phyloP scores from a whole-genome alignment of 2,797 vertebrate genomes.

The Schizopygopsis malacanthus region DNA sequence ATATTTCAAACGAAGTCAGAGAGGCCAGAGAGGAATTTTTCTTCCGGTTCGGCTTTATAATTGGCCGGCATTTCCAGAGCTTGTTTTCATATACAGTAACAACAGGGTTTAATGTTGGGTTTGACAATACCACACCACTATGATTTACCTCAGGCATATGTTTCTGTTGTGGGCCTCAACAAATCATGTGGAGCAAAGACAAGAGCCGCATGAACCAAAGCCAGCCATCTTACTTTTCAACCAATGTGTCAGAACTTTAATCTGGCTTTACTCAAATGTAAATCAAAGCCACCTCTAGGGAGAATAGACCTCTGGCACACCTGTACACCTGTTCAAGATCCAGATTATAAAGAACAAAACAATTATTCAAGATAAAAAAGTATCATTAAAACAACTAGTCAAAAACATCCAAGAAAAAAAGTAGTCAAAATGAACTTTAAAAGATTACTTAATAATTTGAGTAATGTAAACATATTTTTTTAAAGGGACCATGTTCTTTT shows the following conservation, averaged over 20 bases:
- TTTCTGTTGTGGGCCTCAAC: constrained; percentile 42
- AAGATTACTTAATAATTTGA: not conserved
- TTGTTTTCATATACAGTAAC: constrained; percentile 34
- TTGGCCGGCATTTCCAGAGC: constrained; percentile 15
- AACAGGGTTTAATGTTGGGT: constrained; percentile 31
- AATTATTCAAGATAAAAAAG: constrained; percentile 1
- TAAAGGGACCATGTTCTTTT: not conserved
- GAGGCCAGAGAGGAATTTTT: constrained; percentile 11
- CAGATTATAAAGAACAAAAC: constrained; percentile 10
- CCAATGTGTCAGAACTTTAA: constrained; percentile 48
- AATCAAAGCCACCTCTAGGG: constrained; percentile 35
- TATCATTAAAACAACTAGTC: not conserved
- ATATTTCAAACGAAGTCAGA: not conserved
- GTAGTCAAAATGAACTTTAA: not conserved
- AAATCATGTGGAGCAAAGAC: constrained; percentile 45
- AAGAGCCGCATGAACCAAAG: constrained; percentile 20
- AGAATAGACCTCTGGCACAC: constrained; percentile 24
- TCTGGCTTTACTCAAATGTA: constrained; percentile 38
- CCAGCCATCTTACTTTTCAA: constrained; percentile 44
- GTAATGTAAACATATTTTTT: not conserved
- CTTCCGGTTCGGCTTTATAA: constrained; percentile 26
- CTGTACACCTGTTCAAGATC: constrained; percentile 10
- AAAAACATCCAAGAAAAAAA: not conserved
- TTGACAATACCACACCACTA: constrained; percentile 40
- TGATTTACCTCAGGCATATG: constrained; percentile 47